Evolutionary conservation across 2,888 invertebrate species (phyloP), one percentile per base, ranked within the genome.

Genomic region (Sabellastarte sp.): DNA sequence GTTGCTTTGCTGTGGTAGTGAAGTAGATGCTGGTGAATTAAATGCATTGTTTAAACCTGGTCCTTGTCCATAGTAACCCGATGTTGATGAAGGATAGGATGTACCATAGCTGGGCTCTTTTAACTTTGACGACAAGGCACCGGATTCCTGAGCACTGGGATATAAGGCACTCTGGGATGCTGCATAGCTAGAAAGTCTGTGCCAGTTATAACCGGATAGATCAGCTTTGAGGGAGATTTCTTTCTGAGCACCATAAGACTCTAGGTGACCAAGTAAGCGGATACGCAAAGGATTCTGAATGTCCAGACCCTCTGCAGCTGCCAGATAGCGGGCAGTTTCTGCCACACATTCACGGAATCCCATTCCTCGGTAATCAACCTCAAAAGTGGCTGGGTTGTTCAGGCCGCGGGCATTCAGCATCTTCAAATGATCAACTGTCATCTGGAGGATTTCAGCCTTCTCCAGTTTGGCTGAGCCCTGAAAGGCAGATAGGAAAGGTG

Each of bases 341-440:
- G 95, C 92, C 0, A 93, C 93, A 84, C 97, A 97, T 81, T 98
- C 97, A 52, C 96, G 88, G 88, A 96, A 97, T 0, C 97, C 97
- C 75, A 96, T 93, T 76, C 90, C 93, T 86, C 96, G 94, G 86
- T 96, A 96, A 84, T 97, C 96, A 91, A 95, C 93, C 15, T 96
- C 96, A 3, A 82, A 72, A 3, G 77, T 67, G 50, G 80, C 78
- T 4, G 80, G 79, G 64, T 83, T 81, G 62, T 76, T 76, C 10
- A 86, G 93, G 90, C 96, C 96, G 92, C 95, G 96, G 60, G 93
- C 89, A 79, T 96, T 93, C 32, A 97, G 86, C 86, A 90, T 91
- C 85, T 95, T 94, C 61, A 98, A 86, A 84, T 98, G 95, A 80
- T 98, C 97, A n/a, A 98, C 97, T 0, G 97, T 97, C 80, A 97